Conservation (phyloP, 2,888 invertebrate genomes). For the Dynastes tityus region DNA sequence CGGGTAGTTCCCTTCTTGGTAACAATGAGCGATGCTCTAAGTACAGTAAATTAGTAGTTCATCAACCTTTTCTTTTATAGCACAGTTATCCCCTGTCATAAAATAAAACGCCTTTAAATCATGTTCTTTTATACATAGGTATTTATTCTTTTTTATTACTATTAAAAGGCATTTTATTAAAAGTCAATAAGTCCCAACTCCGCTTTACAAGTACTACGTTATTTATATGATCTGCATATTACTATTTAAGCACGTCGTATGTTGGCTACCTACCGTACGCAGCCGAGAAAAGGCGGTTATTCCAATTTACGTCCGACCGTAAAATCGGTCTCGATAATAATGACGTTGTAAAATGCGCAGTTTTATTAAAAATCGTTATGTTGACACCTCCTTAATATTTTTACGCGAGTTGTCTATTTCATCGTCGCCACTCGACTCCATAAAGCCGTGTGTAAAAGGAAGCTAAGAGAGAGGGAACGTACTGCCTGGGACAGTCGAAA, state of each 20-base stretch:
- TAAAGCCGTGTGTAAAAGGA: conserved; percentile 10
- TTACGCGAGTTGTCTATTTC: conserved; percentile 24
- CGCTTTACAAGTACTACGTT: background rate
- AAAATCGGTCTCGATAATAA: conserved; percentile 49
- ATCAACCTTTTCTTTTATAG: too few species aligned
- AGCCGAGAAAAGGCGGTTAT: background rate
- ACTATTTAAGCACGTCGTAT: background rate
- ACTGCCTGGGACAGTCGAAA: too few species aligned
- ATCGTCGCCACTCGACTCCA: conserved; percentile 16
- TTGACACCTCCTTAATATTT: conserved; percentile 51
- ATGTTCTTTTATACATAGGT: background rate
- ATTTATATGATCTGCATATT: too few species aligned
- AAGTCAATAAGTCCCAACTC: background rate
- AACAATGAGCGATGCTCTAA: too few species aligned
- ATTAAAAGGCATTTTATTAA: background rate
- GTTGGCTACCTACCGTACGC: background rate
- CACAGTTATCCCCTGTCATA: background rate
- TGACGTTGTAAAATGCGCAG: conserved; percentile 48
- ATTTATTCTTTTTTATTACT: background rate
- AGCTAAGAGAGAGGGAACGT: background rate
- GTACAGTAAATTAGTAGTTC: too few species aligned
- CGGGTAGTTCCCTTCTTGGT: too few species aligned
- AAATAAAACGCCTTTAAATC: background rate
- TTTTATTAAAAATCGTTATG: conserved; percentile 52
- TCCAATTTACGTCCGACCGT: conserved; percentile 47